Percentiles rank a stretch among this genome's conserved stretches.
These are phyloP conservation scores for Pyralis farinalis DNA, from an alignment of 2,888 invertebrate species.

Conservation along the genomic window DNA sequence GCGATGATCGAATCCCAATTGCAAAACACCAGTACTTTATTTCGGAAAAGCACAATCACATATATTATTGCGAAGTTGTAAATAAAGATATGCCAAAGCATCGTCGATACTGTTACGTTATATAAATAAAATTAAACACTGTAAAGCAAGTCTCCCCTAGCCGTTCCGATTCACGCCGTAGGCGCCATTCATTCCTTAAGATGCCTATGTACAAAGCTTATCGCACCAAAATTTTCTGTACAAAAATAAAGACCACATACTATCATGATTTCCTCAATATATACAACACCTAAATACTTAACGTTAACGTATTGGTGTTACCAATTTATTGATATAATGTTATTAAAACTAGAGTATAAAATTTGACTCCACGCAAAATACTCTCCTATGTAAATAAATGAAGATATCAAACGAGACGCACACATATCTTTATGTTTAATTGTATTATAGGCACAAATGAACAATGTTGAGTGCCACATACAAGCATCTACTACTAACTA, in stretches of 20 bases:
- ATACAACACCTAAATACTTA: slow-evolving; percentile 51
- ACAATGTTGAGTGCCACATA: slow-evolving; percentile 53
- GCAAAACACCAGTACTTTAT: no score
- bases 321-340: slow-evolving; percentile 54
- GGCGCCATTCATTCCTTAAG: slow-evolving; percentile 14
- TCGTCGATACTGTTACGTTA: slow-evolving; percentile 1
- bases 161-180: not conserved
- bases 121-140: not conserved
- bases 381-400: slow-evolving; percentile 46
- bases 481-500: slow-evolving; percentile 54
- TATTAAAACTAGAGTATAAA: slow-evolving; percentile 61
- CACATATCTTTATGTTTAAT: slow-evolving; percentile 44
- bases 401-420: slow-evolving; percentile 37
- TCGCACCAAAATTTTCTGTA: slow-evolving; percentile 29
- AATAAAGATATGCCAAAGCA: not conserved
- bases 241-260: slow-evolving; percentile 46
- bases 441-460: slow-evolving; percentile 72
- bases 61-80: not conserved
- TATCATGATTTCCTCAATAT: slow-evolving; percentile 34
- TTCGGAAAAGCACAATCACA: not conserved
- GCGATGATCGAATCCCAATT: no score
- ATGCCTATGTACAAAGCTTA: slow-evolving; percentile 42
- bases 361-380: slow-evolving; percentile 57
- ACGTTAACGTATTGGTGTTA: slow-evolving; percentile 65
- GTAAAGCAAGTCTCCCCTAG: not conserved